phyloP scores from a whole-genome alignment of 1,140 invertebrate species.

The Pygmarrhopalites habei region DNA sequence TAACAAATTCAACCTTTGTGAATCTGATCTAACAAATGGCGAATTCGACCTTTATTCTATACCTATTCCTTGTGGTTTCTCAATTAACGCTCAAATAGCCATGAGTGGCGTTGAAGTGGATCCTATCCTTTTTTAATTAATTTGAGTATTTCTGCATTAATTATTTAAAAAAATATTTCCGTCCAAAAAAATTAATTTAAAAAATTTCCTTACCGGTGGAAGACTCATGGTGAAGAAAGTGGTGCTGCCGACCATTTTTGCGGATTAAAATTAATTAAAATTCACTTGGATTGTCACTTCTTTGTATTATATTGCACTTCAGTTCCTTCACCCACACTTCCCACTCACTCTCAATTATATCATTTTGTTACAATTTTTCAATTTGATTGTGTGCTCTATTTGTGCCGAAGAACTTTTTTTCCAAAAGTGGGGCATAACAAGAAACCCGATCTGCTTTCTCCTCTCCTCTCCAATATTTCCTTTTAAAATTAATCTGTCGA shows the following conservation, averaged over 20 bases:
- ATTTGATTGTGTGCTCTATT: not conserved
- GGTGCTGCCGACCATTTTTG: slow-evolving; percentile 30
- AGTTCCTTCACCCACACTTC: not conserved
- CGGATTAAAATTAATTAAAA: not conserved
- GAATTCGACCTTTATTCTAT: not conserved
- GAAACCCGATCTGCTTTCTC: too few species aligned
- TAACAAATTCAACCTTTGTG: too few species aligned
- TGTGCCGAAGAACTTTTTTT: not conserved
- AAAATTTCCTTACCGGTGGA: slow-evolving; percentile 32
- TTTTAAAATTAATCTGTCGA: not conserved
- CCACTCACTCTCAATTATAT: not conserved
- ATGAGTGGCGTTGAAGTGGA: not conserved
- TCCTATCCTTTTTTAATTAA: not conserved
- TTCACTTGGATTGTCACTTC: not conserved
- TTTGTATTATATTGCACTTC: not conserved
- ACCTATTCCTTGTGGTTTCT: not conserved
- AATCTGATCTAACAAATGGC: not conserved
- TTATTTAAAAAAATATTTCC: too few species aligned
- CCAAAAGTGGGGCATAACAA: not conserved
- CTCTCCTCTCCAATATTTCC: too few species aligned
- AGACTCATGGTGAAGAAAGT: slow-evolving; percentile 29
- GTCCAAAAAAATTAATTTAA: slow-evolving; percentile 4
- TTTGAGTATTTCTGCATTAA: too few species aligned
- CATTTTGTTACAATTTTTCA: not conserved
- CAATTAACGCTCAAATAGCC: not conserved